phyloP scores from a whole-genome alignment of 2,113 vertebrate genomes.

The Notechis scutatus region DNA sequence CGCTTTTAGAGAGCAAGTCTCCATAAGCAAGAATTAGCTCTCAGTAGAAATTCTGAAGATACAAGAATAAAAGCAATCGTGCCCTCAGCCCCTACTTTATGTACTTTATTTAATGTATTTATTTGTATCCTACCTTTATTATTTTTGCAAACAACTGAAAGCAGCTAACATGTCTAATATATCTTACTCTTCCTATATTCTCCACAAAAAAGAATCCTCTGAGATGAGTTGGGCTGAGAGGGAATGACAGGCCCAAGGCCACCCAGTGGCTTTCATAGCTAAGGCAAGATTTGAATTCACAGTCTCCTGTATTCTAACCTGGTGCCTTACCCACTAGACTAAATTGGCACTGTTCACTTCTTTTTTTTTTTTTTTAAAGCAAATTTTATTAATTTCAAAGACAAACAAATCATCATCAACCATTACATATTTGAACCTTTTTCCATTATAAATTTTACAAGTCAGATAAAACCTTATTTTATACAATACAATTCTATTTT shows the following conservation, averaged over 20 bases:
- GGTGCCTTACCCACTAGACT: neutral
- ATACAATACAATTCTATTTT: too few species aligned
- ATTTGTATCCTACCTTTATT: neutral
- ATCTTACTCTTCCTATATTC: neutral
- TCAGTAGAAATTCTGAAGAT: neutral
- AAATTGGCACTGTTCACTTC: neutral
- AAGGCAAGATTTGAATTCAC: neutral
- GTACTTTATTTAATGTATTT: neutral
- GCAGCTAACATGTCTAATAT: neutral
- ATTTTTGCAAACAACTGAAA: neutral
- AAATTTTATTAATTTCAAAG: too few species aligned
- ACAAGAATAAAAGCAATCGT: neutral
- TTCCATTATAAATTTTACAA: too few species aligned
- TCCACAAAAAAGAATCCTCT: neutral
- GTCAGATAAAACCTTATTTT: too few species aligned
- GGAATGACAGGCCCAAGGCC: neutral
- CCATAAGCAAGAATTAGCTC: neutral
- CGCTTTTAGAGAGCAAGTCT: neutral
- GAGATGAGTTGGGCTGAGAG: neutral
- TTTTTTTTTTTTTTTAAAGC: too few species aligned
- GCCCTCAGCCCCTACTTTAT: neutral
- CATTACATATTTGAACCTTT: too few species aligned
- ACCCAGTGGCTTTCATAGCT: neutral
- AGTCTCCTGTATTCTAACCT: neutral
- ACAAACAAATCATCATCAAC: too few species aligned